Base-by-base conservation (phyloP, 2,888 invertebrate species). In the Choristoneura rosaceana region DNA sequence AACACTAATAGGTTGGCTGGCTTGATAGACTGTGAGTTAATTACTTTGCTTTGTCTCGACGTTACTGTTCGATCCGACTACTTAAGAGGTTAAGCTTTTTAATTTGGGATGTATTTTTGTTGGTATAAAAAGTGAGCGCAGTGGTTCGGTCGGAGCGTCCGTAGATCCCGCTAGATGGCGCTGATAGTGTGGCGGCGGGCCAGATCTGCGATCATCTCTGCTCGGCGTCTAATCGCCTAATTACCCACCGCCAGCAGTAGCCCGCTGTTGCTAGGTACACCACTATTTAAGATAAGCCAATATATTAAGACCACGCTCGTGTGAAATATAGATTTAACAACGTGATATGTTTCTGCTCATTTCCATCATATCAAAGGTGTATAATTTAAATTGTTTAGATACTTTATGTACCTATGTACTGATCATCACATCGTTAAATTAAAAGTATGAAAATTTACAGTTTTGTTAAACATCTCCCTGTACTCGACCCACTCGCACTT, bases 101-200 rank as follows among this genome's bases (percentile, higher is more conserved):
- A 64, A 66, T 69, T 8, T 14, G 52, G 61, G 64, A 55, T 74
- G 67, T 67, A 71, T 74, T 71, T 80, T 74, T 73, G 55, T 41
- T 34, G 33, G n/a, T 73, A 60, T 14, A 64, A 73, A 68, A 45
- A 71, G 52, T 17, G 59, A 52, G 70, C 58, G 69, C 69, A 64
- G 75, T 73, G 76, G 71, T 79, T 87, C 88, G 87, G 87, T 82
- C 76, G 81, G 85, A 77, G 77, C 80, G 84, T 84, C 82, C 88
- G 87, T 92, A 92, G 88, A 92, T 91, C 92, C 90, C 89, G 85
- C 78, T 84, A 93, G 93, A 94, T 93, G 91, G 83, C 87, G 86
- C 84, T 82, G 93, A 93, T 92, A 91, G 76, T 65, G 84, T 91
- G 93, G 92, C 92, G 77, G 74, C 76, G 83, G 79, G 93, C 93